These are phyloP conservation scores for Castor canadensis DNA, from an alignment of 2,113 vertebrate genomes.

Conservation along the genomic window DNA sequence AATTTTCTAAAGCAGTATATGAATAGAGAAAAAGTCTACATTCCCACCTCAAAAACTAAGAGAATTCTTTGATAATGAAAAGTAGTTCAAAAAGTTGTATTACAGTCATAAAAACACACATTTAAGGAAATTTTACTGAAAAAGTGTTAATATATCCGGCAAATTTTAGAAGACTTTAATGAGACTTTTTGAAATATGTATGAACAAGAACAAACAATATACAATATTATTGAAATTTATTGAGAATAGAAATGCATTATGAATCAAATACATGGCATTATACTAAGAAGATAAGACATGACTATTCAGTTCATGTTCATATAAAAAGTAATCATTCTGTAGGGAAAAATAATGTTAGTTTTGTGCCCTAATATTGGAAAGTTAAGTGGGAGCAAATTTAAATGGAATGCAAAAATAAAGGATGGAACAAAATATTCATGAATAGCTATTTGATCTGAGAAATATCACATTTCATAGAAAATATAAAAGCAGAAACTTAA, in stretches of 20 bases:
- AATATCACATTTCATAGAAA: not conserved
- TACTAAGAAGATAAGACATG: not conserved
- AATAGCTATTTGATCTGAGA: not conserved
- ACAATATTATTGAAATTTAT: not conserved
- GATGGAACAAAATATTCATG: not conserved
- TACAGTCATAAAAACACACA: too few species aligned
- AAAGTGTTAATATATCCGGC: too few species aligned
- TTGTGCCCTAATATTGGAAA: too few species aligned
- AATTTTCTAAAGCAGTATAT: not conserved
- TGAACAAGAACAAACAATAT: not conserved
- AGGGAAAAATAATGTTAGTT: not conserved
- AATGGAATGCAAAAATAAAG: not conserved
- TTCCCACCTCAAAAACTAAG: not conserved
- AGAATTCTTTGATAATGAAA: not conserved
- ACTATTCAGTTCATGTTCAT: not conserved
- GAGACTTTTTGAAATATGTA: too few species aligned
- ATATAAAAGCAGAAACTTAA: not conserved
- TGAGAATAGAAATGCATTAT: not conserved
- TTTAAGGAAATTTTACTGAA: too few species aligned
- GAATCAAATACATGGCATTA: too few species aligned
- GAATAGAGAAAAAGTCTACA: not conserved
- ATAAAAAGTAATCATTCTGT: not conserved
- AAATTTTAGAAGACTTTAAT: too few species aligned
- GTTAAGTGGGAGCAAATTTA: too few species aligned
- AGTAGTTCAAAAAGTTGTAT: not conserved